Percentiles rank a stretch among this genome's conserved stretches.
These are phyloP conservation scores for Lasiommata megera DNA, from an alignment of 2,888 invertebrate species.

Conservation along the genomic window DNA sequence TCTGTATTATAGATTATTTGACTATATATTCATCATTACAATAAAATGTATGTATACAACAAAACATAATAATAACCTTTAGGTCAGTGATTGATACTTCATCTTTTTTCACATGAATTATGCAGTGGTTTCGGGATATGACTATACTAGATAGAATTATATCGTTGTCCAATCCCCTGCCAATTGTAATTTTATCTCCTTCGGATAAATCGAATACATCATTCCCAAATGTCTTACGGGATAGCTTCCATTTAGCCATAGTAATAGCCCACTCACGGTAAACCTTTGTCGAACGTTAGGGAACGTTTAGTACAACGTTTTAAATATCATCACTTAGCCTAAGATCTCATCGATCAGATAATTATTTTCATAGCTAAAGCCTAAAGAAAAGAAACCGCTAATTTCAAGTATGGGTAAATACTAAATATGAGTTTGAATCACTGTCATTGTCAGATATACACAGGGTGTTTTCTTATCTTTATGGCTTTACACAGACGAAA, in stretches of 20 bases:
- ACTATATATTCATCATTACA: no score
- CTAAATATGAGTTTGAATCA: no score
- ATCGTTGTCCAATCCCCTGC: slow-evolving; percentile 56
- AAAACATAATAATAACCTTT: slow-evolving; percentile 44
- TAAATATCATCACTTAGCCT: no score
- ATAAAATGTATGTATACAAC: background rate
- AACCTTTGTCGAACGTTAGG: background rate
- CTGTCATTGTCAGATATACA: no score
- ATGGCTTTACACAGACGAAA: no score
- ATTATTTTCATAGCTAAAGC: no score
- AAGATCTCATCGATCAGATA: no score
- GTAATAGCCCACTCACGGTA: background rate
- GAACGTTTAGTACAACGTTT: no score
- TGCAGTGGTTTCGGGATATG: slow-evolving; percentile 68
- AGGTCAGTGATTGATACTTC: slow-evolving; percentile 60
- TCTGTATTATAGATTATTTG: no score
- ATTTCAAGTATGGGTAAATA: no score
- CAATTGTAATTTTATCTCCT: slow-evolving; percentile 61
- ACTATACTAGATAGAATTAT: slow-evolving; percentile 61
- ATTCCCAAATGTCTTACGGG: slow-evolving; percentile 51
- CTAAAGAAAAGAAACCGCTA: no score
- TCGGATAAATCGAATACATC: slow-evolving; percentile 55
- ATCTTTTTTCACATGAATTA: slow-evolving; percentile 49
- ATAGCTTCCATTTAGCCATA: slow-evolving; percentile 68
- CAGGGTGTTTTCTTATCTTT: no score